phyloP scores from a whole-genome alignment of 2,797 vertebrate genomes.

The Halcyon smyrnensis region DNA sequence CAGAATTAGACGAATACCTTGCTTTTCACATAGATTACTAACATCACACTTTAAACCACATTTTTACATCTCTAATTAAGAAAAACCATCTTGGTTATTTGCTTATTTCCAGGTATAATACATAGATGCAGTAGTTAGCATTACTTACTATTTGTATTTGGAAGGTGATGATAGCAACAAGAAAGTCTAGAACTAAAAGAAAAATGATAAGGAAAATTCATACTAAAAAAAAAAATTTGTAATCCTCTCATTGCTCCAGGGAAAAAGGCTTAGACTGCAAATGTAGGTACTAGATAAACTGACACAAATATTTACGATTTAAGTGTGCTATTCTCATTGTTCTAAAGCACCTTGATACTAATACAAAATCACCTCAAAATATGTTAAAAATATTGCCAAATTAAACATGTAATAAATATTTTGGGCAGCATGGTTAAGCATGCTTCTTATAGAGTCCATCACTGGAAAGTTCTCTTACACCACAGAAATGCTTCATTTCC shows the following conservation, averaged over 20 bases:
- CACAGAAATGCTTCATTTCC: not conserved
- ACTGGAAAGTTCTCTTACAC: not conserved
- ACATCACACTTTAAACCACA: not conserved
- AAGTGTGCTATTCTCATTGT: not conserved
- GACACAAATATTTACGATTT: not conserved
- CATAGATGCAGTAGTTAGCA: too few species aligned
- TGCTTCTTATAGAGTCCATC: not conserved
- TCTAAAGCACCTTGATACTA: not conserved
- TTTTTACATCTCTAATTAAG: slow-evolving; percentile 20
- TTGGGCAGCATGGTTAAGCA: not conserved
- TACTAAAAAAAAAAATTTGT: not conserved
- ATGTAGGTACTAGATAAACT: not conserved
- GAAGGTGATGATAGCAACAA: not conserved
- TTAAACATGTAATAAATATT: not conserved
- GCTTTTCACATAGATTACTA: not conserved
- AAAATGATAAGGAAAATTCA: not conserved
- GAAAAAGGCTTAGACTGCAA: not conserved
- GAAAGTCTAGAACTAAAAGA: not conserved
- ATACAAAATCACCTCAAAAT: not conserved
- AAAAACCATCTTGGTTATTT: not conserved
- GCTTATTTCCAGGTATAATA: not conserved
- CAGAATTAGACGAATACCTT: not conserved
- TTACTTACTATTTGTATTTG: not conserved
- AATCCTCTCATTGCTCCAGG: not conserved
- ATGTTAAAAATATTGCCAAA: not conserved